A percentile compares a stretch with the other conserved stretches of the same genome.
Evolutionary conservation across 1,140 invertebrate genomes (phyloP).

Genomic region (Caenorhabditis briggsae): DNA sequence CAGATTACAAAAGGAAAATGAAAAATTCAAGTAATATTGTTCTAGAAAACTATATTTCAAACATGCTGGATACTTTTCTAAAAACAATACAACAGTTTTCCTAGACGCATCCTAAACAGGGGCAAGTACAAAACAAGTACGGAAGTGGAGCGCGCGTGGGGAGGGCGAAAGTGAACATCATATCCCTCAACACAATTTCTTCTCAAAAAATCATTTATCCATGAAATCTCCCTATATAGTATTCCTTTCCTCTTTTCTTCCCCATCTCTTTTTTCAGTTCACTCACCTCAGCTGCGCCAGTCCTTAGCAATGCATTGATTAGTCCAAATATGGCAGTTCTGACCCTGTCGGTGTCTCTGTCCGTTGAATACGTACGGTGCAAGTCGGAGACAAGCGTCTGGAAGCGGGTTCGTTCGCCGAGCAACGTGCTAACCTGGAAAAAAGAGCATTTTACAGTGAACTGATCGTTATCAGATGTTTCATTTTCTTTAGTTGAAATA

Average conservation of each 20-base stretch:
- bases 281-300: conserved; percentile 88
- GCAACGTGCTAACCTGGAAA: conserved; percentile 57
- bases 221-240: conserved; percentile 16
- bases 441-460: neutral
- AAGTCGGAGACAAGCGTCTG: conserved; percentile 92
- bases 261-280: too few relatives aligned
- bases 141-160: neutral
- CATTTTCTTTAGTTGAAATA: too few relatives aligned
- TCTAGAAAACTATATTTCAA: too few relatives aligned
- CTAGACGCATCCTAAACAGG: neutral
- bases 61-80: too few relatives aligned
- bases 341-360: conserved; percentile 73
- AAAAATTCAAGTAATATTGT: too few relatives aligned
- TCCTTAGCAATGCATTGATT: conserved; percentile 95
- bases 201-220: conserved; percentile 25
- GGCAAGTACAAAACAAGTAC: conserved; percentile 1
- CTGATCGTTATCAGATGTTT: too few relatives aligned
- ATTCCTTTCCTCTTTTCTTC: neutral
- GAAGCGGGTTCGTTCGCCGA: conserved; percentile 77
- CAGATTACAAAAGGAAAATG: too few relatives aligned
- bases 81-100: too few relatives aligned
- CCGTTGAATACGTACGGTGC: conserved; percentile 80
- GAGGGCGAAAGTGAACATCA: conserved; percentile 12
- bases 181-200: too few relatives aligned
- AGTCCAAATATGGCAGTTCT: conserved; percentile 97